phyloP scores from a whole-genome alignment of 1,140 invertebrate species.

The Bilobella aurantiaca region DNA sequence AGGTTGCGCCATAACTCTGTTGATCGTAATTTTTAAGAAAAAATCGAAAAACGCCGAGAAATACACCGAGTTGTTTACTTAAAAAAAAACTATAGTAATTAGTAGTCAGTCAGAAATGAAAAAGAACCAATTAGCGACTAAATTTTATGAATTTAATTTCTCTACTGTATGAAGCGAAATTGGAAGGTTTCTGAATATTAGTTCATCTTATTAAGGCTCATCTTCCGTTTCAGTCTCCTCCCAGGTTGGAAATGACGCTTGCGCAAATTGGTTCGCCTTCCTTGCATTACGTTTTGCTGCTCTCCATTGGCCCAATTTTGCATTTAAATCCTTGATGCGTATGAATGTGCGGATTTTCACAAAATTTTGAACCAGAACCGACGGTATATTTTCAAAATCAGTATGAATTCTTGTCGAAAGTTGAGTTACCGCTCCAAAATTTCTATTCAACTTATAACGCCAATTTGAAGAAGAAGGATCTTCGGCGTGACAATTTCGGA shows the following conservation, averaged over 20 bases:
- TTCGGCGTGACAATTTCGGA: neutral
- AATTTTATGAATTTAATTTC: too few species aligned
- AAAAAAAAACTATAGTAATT: too few species aligned
- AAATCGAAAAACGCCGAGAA: too few species aligned
- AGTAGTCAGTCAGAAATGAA: too few species aligned
- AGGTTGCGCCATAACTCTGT: too few species aligned
- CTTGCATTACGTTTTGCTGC: neutral
- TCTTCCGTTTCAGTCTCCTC: neutral
- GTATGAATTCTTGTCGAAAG: neutral
- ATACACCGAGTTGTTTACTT: too few species aligned
- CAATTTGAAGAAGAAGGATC: neutral
- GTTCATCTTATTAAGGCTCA: too few species aligned
- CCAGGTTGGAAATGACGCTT: neutral
- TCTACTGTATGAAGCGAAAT: too few species aligned
- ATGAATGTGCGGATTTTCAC: neutral
- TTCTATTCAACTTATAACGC: constrained; percentile 21
- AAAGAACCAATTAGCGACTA: too few species aligned
- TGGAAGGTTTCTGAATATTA: too few species aligned
- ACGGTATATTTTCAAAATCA: neutral
- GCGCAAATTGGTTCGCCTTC: neutral
- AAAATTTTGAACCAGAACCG: neutral
- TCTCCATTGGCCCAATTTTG: neutral
- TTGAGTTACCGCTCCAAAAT: neutral
- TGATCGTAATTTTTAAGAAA: too few species aligned
- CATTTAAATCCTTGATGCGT: neutral